A percentile compares a stretch with the other conserved stretches of the same genome.
These are phyloP conservation scores for Tortrix viridana DNA, from an alignment of 2,888 invertebrate species.

Conservation along the genomic window DNA sequence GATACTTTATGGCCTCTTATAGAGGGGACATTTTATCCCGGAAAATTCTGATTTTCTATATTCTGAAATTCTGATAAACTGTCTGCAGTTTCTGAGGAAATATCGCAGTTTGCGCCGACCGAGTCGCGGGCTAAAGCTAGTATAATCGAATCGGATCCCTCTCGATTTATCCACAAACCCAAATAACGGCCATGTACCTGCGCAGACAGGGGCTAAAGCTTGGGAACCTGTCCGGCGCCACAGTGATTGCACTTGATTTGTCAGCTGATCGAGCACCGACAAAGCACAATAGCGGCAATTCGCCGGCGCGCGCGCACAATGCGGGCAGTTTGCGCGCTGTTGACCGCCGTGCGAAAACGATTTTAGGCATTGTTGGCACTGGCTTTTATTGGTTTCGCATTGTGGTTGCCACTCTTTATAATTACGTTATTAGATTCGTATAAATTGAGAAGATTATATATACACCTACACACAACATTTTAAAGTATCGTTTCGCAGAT, in stretches of 20 bases:
- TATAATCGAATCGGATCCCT: too few species aligned
- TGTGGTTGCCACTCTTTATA: not conserved
- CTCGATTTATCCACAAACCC: not conserved
- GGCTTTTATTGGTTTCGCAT: slow-evolving; percentile 21
- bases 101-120: too few species aligned
- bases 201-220: slow-evolving; percentile 6
- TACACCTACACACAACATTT: too few species aligned
- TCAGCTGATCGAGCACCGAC: slow-evolving; percentile 34
- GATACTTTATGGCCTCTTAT: too few species aligned
- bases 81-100: too few species aligned
- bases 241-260: slow-evolving; percentile 31
- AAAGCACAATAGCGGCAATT: slow-evolving; percentile 35
- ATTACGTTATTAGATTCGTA: too few species aligned
- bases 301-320: slow-evolving; percentile 16
- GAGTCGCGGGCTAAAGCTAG: too few species aligned
- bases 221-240: slow-evolving; percentile 13
- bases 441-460: too few species aligned
- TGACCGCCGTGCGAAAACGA: slow-evolving; percentile 36
- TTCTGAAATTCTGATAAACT: too few species aligned
- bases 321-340: slow-evolving; percentile 35
- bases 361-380: slow-evolving; percentile 30
- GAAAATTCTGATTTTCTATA: too few species aligned
- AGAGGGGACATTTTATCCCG: too few species aligned
- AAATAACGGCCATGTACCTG: not conserved
- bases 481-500: too few species aligned